Base-by-base conservation (phyloP, 2,113 vertebrate species). In the Butorides virescens region DNA sequence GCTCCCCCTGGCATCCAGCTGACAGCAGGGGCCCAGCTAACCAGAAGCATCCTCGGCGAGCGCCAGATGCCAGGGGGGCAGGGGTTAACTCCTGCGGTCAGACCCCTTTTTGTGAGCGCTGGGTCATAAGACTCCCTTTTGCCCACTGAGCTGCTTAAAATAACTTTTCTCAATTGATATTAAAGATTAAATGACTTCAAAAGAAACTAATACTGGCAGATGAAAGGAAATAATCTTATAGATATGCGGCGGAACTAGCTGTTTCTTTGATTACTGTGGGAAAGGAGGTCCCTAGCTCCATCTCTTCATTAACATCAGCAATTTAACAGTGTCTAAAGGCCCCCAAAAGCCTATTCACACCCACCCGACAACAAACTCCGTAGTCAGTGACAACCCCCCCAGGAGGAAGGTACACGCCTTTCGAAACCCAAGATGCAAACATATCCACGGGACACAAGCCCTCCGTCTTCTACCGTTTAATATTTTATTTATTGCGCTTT, bases 221-320 rank as follows among this genome's bases (percentile, higher is more conserved):
- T 98, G 97, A 98, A 98, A 98, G 97, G 97, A 97, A 98, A 89
- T 82, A 72, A 84, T 90, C 96, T 97, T 96, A 98, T 79, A 98
- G 98, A 97, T 97, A 98, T 89, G 82, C 95, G 98, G 98, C 98
- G 97, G 96, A 98, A 97, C 98, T 96, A 90, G 96, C 95, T 90
- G 95, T 96, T 94, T 73, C 91, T 95, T 97, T 98, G 97, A 96
- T 97, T 96, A 61, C 59, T 44, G 79, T 18, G 46, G 95, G 88
- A 96, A 97, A 98, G 97, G 97, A 97, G 98, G 97, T 98, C 98
- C 96, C 97, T 79, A 98, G 97, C 97, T 97, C 96, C 92, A 95
- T 91, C 98, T 98, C 97, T 98, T 98, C 98, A 98, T 98, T 98
- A 98, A 98, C 97, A 98, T 97, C 96, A 95, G 94, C 94, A 97